phyloP scores from a whole-genome alignment of 2,888 invertebrate genomes.

The Junonia oenone region DNA sequence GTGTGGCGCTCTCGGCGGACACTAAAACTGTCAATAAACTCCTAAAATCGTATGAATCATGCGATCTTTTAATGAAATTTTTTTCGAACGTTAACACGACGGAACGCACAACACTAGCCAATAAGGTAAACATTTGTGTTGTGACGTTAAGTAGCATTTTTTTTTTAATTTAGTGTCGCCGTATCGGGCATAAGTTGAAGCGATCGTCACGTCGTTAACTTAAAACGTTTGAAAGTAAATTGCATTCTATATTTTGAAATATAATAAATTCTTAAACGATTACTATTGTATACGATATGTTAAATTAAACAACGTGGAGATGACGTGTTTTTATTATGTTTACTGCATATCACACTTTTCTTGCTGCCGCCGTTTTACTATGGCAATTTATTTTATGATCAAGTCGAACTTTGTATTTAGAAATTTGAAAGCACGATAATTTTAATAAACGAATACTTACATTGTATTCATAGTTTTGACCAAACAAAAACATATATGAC shows the following conservation, averaged over 20 bases:
- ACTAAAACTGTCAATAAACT: constrained; percentile 75
- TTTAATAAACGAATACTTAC: too few species aligned
- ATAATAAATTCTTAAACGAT: background rate
- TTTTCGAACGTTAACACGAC: constrained; percentile 54
- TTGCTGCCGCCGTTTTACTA: background rate
- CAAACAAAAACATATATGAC: too few species aligned
- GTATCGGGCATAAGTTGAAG: constrained; percentile 41
- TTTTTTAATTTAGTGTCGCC: constrained; percentile 53
- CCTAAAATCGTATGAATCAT: constrained; percentile 53
- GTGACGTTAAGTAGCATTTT: constrained; percentile 51
- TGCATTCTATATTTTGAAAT: background rate
- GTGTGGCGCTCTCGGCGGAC: constrained; percentile 64
- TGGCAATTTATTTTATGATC: too few species aligned
- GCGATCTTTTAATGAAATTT: constrained; percentile 66
- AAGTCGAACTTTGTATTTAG: too few species aligned
- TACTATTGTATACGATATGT: background rate
- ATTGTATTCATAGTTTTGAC: too few species aligned
- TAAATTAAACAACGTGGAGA: background rate
- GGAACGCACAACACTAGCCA: constrained; percentile 59
- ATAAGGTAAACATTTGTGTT: constrained; percentile 55
- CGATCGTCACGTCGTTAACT: constrained; percentile 66
- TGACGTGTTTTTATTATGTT: background rate
- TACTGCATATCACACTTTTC: background rate
- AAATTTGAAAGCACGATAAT: too few species aligned
- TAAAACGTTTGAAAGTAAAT: constrained; percentile 31